A percentile compares a stretch with the other conserved stretches of the same genome.
Conservation (phyloP, 2,113 vertebrate genomes). For the Saimiri boliviensis region DNA sequence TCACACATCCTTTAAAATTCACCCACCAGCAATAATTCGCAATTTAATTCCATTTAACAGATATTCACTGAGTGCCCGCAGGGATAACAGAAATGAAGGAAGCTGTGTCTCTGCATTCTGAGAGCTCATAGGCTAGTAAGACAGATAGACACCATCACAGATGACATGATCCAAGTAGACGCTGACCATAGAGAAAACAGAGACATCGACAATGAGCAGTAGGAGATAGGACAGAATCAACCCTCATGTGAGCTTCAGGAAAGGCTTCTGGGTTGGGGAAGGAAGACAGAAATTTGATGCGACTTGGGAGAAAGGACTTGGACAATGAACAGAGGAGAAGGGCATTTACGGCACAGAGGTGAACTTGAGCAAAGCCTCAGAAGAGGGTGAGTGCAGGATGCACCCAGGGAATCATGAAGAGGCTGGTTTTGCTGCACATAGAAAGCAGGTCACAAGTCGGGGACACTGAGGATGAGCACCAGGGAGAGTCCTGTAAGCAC, state of each 20-base stretch:
- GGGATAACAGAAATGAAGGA: neutral
- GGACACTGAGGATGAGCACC: no score
- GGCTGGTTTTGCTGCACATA: neutral
- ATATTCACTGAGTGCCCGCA: neutral
- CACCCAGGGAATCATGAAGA: rapidly evolving
- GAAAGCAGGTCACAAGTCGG: neutral
- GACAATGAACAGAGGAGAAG: neutral
- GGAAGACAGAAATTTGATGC: neutral
- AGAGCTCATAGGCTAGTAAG: neutral
- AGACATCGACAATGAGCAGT: neutral
- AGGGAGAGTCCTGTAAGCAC: neutral
- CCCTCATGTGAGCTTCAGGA: neutral
- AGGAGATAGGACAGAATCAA: neutral
- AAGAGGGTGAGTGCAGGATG: neutral
- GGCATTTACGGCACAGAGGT: neutral
- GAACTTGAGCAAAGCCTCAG: neutral
- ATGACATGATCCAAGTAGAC: neutral
- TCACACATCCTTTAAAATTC: neutral
- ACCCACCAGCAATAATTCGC: neutral
- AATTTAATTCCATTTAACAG: neutral
- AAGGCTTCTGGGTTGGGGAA: neutral
- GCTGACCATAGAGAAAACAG: neutral
- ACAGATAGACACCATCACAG: neutral
- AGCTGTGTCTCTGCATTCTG: neutral
- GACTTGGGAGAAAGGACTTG: neutral